Evolutionary conservation across 2,797 vertebrate genomes (phyloP).

Genomic region (Eleutherodactylus coqui): DNA sequence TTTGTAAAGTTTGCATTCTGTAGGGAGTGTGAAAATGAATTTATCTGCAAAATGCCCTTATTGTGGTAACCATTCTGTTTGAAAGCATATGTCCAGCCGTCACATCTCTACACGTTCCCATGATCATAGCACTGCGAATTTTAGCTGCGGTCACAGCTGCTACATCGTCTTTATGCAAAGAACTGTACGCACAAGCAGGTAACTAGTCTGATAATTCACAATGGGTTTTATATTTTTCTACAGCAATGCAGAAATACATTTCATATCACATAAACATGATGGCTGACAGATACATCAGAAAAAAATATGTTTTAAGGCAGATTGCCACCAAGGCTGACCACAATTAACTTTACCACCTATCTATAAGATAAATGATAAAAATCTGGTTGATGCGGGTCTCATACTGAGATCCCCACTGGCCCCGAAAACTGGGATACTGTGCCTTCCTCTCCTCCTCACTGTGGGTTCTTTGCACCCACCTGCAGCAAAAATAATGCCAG

Average conservation of each 20-base stretch:
- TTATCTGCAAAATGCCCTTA: constrained; percentile 6
- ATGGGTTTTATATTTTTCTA: background rate
- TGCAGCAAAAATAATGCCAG: too few relatives aligned
- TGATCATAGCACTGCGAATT: background rate
- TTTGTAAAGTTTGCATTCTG: background rate
- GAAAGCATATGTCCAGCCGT: background rate
- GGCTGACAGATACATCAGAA: background rate
- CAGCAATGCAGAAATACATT: too few relatives aligned
- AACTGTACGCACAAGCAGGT: background rate
- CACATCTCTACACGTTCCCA: background rate
- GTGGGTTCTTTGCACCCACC: too few relatives aligned
- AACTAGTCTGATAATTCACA: background rate
- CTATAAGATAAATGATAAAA: too few relatives aligned
- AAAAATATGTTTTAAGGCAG: background rate
- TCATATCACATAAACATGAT: too few relatives aligned
- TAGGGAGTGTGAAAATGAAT: constrained; percentile 32
- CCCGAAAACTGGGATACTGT: too few relatives aligned
- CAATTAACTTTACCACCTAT: too few relatives aligned
- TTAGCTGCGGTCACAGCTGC: constrained; percentile 7
- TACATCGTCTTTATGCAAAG: background rate
- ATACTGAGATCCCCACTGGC: too few relatives aligned
- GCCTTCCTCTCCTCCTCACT: too few relatives aligned
- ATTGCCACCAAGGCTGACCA: too few relatives aligned
- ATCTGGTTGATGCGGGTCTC: too few relatives aligned
- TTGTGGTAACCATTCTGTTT: constrained; percentile 10